These are phyloP conservation scores for Macquaria australasica DNA, from an alignment of 2,113 vertebrate genomes.

Conservation along the genomic window DNA sequence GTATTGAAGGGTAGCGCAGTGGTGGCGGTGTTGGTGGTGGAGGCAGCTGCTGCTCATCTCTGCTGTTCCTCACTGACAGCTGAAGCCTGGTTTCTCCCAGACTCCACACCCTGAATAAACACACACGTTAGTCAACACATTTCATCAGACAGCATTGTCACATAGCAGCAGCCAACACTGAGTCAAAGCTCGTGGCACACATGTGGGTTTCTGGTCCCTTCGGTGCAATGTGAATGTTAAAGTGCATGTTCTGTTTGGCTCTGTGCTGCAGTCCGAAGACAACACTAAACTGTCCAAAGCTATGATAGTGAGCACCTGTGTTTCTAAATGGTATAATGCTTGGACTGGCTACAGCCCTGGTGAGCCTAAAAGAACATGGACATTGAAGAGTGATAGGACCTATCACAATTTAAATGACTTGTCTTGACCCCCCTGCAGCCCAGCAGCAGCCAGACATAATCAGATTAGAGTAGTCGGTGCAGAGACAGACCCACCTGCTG, in stretches of 20 bases:
- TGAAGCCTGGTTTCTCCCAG: constrained; percentile 78
- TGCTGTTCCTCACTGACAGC: constrained; percentile 69
- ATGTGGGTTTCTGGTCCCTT: neutral
- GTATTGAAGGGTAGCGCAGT: constrained; percentile 48
- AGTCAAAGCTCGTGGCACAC: neutral
- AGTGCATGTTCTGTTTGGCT: neutral
- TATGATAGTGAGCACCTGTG: neutral
- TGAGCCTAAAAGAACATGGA: neutral
- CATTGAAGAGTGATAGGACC: neutral
- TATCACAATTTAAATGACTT: neutral
- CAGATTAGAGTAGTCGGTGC: constrained; percentile 70
- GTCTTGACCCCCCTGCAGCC: neutral
- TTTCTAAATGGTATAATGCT: neutral
- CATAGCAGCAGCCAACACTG: no score
- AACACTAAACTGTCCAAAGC: neutral
- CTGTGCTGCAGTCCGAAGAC: neutral
- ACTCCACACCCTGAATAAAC: constrained; percentile 78
- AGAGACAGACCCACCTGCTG: constrained; percentile 34
- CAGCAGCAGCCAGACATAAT: constrained; percentile 72
- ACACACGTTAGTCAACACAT: neutral
- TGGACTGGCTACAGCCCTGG: neutral
- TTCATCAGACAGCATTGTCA: neutral
- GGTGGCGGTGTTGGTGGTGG: constrained; percentile 34
- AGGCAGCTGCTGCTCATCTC: constrained; percentile 55
- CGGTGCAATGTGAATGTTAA: neutral